Evolutionary conservation across 1,140 invertebrate genomes (phyloP).

Genomic region (Araneus ventricosus): DNA sequence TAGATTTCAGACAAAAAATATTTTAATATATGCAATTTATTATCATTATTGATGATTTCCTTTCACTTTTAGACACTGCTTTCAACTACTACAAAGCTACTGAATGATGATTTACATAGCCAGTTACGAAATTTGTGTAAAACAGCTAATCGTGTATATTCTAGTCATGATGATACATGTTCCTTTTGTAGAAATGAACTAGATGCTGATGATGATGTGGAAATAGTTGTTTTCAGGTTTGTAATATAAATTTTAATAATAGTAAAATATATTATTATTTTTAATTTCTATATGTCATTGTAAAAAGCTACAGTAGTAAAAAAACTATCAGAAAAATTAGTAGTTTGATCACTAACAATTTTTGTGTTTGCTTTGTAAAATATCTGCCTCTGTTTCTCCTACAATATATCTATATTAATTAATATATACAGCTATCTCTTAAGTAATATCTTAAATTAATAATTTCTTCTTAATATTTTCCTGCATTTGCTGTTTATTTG

Average conservation of each 20-base stretch:
- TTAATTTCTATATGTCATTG: background rate
- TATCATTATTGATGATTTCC: background rate
- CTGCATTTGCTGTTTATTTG: too few relatives aligned
- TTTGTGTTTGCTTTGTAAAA: too few relatives aligned
- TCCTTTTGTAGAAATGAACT: slow-evolving; percentile 78
- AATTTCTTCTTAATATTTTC: too few relatives aligned
- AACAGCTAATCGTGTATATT: slow-evolving; percentile 78
- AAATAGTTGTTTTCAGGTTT: slow-evolving; percentile 79
- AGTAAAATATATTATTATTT: background rate
- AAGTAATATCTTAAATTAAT: too few relatives aligned
- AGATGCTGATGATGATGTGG: slow-evolving; percentile 75
- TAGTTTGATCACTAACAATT: too few relatives aligned
- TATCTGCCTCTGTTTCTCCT: too few relatives aligned
- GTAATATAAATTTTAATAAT: background rate
- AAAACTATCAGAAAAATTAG: too few relatives aligned
- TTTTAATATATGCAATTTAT: too few relatives aligned
- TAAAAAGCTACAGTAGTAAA: too few relatives aligned
- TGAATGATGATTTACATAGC: slow-evolving; percentile 80
- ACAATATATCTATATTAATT: too few relatives aligned
- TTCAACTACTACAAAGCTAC: slow-evolving; percentile 80
- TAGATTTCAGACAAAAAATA: too few relatives aligned
- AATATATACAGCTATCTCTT: too few relatives aligned
- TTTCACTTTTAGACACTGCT: slow-evolving; percentile 79
- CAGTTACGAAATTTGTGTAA: slow-evolving; percentile 79
- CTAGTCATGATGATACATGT: slow-evolving; percentile 79